Evolutionary conservation across 2,113 vertebrate species (phyloP), one percentile per base, ranked within the genome.

Genomic region (Aspiorhynchus laticeps): DNA sequence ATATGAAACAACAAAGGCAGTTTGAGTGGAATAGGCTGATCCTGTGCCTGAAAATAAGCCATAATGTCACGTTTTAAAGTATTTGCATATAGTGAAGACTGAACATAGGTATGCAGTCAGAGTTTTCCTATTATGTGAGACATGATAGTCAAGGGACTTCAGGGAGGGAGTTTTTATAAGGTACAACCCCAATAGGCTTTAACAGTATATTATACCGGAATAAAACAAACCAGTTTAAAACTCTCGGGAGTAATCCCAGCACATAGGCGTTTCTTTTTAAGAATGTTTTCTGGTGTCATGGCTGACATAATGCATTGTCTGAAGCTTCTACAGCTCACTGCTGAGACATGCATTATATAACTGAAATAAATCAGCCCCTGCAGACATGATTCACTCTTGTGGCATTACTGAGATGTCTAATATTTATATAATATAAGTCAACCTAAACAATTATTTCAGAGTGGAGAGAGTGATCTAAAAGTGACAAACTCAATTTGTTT

Each of bases 1-100:
- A 41, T 24, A 14, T 5, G 24, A 61, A 65, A 65, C n/a, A 41
- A 41, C 17, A 14, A 12, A 28, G n/a, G 7, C 19, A 28, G n/a
- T 46, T 12, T 1, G n/a, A 76, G 24, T 76, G 17, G 33, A 61
- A n/a, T 12, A 80, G 7, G 56, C 33, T 65, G 24, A 43, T 81
- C 65, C n/a, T 43, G n/a, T 81, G 38, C 80, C 59, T 46, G 38
- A 81, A 43, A 81, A 81, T 21, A 65, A 46, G 38, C 38, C 59
- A 81, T 67, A 43, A 81, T 46, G 9, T 43, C n/a, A n/a, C n/a
- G 31, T 63, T 43, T 65, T 28, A 14, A 65, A 11, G 1, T 56
- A 79, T 59, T 11, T 51, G 31, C 77, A 80, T 38, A 17, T 48
- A 48, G 46, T 48, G 46, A 48, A 48, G 46, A 12, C 46, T 48